Evolutionary conservation across 1,140 invertebrate species (phyloP).

Genomic region (Drosophila sulfurigaster): DNA sequence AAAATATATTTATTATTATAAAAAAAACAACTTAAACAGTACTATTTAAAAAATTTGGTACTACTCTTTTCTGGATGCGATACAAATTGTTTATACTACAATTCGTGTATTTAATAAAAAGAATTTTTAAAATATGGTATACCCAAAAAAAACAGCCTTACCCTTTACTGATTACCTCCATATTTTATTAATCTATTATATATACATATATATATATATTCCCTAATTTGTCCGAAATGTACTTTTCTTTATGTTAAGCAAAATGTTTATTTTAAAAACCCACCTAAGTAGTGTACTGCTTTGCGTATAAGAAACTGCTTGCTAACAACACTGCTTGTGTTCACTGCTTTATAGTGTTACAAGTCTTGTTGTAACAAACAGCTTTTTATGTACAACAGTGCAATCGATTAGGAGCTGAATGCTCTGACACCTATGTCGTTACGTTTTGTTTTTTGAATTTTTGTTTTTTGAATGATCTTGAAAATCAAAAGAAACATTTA

Average conservation of each 20-base stretch:
- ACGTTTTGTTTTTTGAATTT: no score
- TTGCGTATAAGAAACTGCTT: slow-evolving; percentile 1
- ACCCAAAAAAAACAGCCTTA: no score
- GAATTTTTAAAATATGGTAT: no score
- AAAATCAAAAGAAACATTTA: background rate
- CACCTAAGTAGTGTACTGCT: background rate
- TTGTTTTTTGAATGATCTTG: background rate
- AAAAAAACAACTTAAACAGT: background rate
- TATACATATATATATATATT: no score
- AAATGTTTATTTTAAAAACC: background rate
- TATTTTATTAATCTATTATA: no score
- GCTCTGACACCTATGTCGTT: background rate
- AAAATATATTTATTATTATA: background rate
- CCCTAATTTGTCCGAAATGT: no score
- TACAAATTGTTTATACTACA: no score
- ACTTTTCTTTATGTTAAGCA: no score
- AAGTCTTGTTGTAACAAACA: background rate
- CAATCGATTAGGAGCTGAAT: background rate
- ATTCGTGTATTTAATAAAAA: no score
- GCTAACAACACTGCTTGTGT: background rate
- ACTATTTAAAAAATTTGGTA: no score
- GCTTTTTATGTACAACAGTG: background rate
- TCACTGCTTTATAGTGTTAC: background rate
- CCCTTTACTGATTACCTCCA: no score
- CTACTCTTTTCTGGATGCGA: no score